Percentiles rank a stretch among this genome's conserved stretches.
These are phyloP conservation scores for Bibio marci DNA, from an alignment of 2,888 invertebrate species.

Conservation along the genomic window DNA sequence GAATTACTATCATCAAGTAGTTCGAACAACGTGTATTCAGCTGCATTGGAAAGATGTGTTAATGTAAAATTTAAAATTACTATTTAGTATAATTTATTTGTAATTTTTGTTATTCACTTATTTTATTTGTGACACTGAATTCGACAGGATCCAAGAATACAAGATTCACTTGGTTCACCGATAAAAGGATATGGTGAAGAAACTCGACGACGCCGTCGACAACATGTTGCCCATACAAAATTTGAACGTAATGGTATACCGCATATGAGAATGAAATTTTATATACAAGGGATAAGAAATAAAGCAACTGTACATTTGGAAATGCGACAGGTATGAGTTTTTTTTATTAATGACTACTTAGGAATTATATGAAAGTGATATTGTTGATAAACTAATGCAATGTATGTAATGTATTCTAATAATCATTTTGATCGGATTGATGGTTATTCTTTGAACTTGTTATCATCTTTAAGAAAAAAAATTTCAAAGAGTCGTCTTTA, in stretches of 20 bases:
- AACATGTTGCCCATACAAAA: slow-evolving; percentile 63
- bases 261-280: slow-evolving; percentile 79
- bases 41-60: slow-evolving; percentile 58
- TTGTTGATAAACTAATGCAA: too few relatives aligned
- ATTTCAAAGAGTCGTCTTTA: too few relatives aligned
- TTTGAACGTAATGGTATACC: slow-evolving; percentile 59
- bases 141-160: slow-evolving; percentile 47
- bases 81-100: not conserved
- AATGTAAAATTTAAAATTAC: slow-evolving; percentile 25
- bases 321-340: slow-evolving; percentile 51
- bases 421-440: too few relatives aligned
- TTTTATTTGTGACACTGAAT: not conserved
- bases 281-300: slow-evolving; percentile 66
- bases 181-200: slow-evolving; percentile 83
- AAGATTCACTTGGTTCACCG: slow-evolving; percentile 74
- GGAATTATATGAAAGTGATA: too few relatives aligned
- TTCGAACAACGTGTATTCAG: slow-evolving; percentile 67
- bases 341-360: too few relatives aligned
- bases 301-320: slow-evolving; percentile 76
- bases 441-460: too few relatives aligned
- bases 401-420: too few relatives aligned
- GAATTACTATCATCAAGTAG: slow-evolving; percentile 81
- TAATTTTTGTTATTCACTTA: not conserved
- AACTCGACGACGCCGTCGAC: slow-evolving; percentile 60
- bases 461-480: too few relatives aligned